Percentiles rank a stretch among this genome's conserved stretches.
Evolutionary conservation across 2,113 vertebrate genomes (phyloP).

Genomic region (Hydrolagus affinis): DNA sequence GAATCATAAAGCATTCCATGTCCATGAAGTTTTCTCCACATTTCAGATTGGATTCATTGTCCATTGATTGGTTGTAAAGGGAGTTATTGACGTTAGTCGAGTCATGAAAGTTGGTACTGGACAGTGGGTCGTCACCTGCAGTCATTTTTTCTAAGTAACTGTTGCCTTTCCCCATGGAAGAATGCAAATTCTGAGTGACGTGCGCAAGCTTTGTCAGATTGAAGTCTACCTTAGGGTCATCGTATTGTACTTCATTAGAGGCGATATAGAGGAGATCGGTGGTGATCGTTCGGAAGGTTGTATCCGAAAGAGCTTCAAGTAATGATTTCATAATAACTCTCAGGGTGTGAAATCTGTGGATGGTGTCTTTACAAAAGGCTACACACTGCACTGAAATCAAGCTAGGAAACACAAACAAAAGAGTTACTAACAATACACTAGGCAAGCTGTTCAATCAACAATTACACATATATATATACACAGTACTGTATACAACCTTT

Average conservation of each 20-base stretch:
- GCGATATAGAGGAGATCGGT: conserved; percentile 87
- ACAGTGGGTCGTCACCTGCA: conserved; percentile 69
- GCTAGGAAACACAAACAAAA: conserved; percentile 2
- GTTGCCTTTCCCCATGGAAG: conserved; percentile 84
- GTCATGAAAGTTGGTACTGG: conserved; percentile 70
- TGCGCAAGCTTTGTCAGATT: conserved; percentile 76
- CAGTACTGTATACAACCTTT: not conserved
- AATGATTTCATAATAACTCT: conserved; percentile 85
- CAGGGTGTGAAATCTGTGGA: conserved; percentile 20
- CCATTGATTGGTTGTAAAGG: conserved; percentile 78
- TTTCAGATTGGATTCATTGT: conserved; percentile 75
- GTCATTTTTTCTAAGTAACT: conserved; percentile 83
- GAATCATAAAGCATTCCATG: conserved; percentile 99
- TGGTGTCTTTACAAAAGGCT: conserved; percentile 2
- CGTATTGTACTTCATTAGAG: conserved; percentile 88
- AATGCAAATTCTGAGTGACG: conserved; percentile 77
- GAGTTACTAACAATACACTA: not conserved
- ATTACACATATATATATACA: not conserved
- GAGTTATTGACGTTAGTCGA: conserved; percentile 81
- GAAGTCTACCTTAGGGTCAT: conserved; percentile 68
- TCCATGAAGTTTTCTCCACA: conserved; percentile 99
- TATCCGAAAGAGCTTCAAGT: conserved; percentile 92
- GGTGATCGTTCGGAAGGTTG: conserved; percentile 94
- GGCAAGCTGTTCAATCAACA: too few species aligned
- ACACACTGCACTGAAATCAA: not conserved